These are phyloP conservation scores for Emydura subglobosa DNA, from an alignment of 2,113 vertebrate genomes.

Conservation along the genomic window DNA sequence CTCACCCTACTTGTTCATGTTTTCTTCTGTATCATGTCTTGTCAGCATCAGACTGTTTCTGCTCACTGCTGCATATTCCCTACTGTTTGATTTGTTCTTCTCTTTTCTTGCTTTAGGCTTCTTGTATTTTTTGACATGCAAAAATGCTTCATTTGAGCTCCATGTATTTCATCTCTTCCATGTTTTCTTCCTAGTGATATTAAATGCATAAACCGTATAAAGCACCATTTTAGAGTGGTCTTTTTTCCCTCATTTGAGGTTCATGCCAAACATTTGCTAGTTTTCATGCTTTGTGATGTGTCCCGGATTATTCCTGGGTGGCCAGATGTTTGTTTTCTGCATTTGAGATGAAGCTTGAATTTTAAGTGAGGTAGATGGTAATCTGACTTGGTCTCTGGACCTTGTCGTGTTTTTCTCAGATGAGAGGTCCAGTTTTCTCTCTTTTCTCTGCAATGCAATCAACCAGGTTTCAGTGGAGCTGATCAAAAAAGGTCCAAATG, in stretches of 20 bases:
- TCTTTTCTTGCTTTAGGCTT: slow-evolving; percentile 21
- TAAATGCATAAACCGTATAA: not conserved
- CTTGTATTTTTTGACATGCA: slow-evolving; percentile 17
- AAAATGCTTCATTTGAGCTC: slow-evolving; percentile 11
- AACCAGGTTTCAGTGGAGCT: not conserved
- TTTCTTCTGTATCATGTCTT: not conserved
- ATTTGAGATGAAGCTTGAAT: slow-evolving; percentile 45
- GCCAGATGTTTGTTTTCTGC: slow-evolving; percentile 34
- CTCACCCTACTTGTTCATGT: not conserved
- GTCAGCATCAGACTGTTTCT: not conserved
- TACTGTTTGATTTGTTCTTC: slow-evolving; percentile 34
- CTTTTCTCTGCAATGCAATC: slow-evolving; percentile 15
- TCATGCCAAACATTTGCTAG: not conserved
- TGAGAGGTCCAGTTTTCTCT: slow-evolving; percentile 9
- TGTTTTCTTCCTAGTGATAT: not conserved
- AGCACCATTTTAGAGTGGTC: not conserved
- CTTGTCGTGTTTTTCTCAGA: not conserved
- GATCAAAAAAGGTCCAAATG: not conserved
- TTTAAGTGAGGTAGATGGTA: slow-evolving; percentile 33
- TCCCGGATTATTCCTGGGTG: slow-evolving; percentile 2
- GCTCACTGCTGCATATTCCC: not conserved
- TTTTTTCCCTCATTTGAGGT: not conserved
- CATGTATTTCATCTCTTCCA: not conserved
- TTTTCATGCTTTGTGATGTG: not conserved
- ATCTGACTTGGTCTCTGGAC: slow-evolving; percentile 34